A percentile compares a stretch with the other conserved stretches of the same genome.
These are phyloP conservation scores for Rhagium mordax DNA, from an alignment of 2,888 invertebrate species.

Conservation along the genomic window DNA sequence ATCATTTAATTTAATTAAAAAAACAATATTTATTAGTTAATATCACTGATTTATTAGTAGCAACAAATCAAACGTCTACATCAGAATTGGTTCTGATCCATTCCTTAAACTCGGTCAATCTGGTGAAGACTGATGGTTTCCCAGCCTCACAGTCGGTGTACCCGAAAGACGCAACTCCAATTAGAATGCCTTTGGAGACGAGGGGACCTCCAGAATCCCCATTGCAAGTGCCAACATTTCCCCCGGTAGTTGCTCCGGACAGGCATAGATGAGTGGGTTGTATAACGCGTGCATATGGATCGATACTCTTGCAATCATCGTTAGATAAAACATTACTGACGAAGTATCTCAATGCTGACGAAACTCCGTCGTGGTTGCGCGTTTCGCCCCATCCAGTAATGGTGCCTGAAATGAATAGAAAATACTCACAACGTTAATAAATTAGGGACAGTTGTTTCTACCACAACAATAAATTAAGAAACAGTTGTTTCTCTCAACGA, in stretches of 20 bases:
- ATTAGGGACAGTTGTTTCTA: no score
- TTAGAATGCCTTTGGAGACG: conserved; percentile 44
- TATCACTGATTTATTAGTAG: not conserved
- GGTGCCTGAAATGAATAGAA: conserved; percentile 34
- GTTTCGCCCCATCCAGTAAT: conserved; percentile 39
- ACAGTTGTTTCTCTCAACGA: no score
- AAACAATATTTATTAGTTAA: no score
- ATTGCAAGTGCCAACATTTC: conserved; percentile 46
- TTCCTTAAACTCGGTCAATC: conserved; percentile 39
- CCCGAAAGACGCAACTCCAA: conserved; percentile 52
- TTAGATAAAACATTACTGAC: conserved; percentile 41
- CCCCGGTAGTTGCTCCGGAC: conserved; percentile 12
- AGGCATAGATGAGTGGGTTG: conserved; percentile 44
- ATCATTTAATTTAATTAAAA: no score
- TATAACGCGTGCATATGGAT: conserved; percentile 34
- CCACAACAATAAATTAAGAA: no score
- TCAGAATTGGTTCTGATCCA: conserved; percentile 43
- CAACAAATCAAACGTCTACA: conserved; percentile 29
- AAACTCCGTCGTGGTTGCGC: conserved; percentile 28
- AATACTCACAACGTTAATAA: no score
- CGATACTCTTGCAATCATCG: conserved; percentile 38
- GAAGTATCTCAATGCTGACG: conserved; percentile 39
- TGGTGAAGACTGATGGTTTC: conserved; percentile 46
- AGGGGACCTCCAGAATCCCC: conserved; percentile 55
- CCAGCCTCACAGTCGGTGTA: conserved; percentile 37